These are phyloP conservation scores for Cyprinus carpio DNA, from an alignment of 2,113 vertebrate genomes.

Conservation along the genomic window DNA sequence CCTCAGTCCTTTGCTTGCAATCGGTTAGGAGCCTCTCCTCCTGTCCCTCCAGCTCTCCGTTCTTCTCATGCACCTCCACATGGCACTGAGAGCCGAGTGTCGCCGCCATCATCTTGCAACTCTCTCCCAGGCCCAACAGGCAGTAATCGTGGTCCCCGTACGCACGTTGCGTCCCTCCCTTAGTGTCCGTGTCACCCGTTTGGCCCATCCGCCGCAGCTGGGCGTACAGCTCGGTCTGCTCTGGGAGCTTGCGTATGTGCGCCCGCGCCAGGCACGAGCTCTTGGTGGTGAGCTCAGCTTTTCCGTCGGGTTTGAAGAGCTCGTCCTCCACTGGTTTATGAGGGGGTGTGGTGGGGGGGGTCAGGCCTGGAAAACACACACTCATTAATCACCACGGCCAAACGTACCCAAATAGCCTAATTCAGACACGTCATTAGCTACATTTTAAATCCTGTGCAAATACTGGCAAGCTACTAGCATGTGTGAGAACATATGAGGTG, in stretches of 20 bases:
- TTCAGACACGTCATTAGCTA: not conserved
- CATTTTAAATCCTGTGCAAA: not conserved
- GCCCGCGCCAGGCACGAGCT: slow-evolving; percentile 61
- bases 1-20: slow-evolving; percentile 44
- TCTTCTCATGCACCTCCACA: slow-evolving; percentile 39
- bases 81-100: slow-evolving; percentile 60
- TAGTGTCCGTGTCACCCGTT: slow-evolving; percentile 62
- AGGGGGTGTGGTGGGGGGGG: slow-evolving; percentile 94
- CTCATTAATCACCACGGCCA: slow-evolving; percentile 8
- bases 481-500: slow-evolving; percentile 25
- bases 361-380: slow-evolving; percentile 81
- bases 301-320: slow-evolving; percentile 89
- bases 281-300: slow-evolving; percentile 65
- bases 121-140: slow-evolving; percentile 73
- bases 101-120: slow-evolving; percentile 65
- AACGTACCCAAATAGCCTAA: not conserved
- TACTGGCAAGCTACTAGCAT: slow-evolving; percentile 19
- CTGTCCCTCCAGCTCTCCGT: slow-evolving; percentile 53
- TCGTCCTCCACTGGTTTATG: slow-evolving; percentile 94
- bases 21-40: slow-evolving; percentile 25
- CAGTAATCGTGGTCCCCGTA: slow-evolving; percentile 99
- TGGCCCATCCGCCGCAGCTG: slow-evolving; percentile 81
- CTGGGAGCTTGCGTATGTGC: slow-evolving; percentile 82
- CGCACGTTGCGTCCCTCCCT: slow-evolving; percentile 70
- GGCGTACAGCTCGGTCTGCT: slow-evolving; percentile 91